Base-by-base conservation (phyloP, 2,888 invertebrate genomes). In the Escarpia spicata region DNA sequence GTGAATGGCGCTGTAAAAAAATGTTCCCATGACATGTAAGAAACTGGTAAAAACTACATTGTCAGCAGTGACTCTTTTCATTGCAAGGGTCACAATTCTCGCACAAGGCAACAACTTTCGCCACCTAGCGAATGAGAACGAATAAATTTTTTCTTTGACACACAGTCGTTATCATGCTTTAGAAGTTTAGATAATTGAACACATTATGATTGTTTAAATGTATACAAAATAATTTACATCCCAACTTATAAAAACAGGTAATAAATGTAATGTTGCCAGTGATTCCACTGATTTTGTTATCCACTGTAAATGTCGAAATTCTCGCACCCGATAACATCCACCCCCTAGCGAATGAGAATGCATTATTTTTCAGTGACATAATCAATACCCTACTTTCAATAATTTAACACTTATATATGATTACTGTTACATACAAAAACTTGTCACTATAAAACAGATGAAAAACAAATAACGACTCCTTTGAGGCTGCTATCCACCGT, bases 111-210 rank as follows among this genome's bases (percentile, higher is more conserved):
- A 52, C 9, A 52, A 37, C 37, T 37, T 26, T 75, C 75, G 75
- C 75, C 75, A 75, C 75, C 75, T 75, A 75, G 75, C 75, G 75
- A 75, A 75, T 75, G 75, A 75, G 75, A 75, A 26, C 75, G n/a
- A 3, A n/a, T 26, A 0, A 75, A 2, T 75, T 75, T 75, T 75
- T 75, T 75, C 19, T 26, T n/a, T 26, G 19, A 3, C 19, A 4
- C 75, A 75, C 19, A 19, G 19, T 8, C 19, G 19, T 26, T 75
- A 75, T 37, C 37, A 37, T 37, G 37, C 37, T 37, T 37, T 37
- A 37, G 37, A 37, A 37, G 37, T 37, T 37, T 37, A 37, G 26
- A 26, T 75, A 75, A 75, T n/a, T 75, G 6, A 15, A 15, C 6
- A 75, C 75, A 75, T 75, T 75, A 75, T 75, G 75, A 75, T 75